phyloP scores from a whole-genome alignment of 2,797 vertebrate species.

The Artibeus jamaicensis region DNA sequence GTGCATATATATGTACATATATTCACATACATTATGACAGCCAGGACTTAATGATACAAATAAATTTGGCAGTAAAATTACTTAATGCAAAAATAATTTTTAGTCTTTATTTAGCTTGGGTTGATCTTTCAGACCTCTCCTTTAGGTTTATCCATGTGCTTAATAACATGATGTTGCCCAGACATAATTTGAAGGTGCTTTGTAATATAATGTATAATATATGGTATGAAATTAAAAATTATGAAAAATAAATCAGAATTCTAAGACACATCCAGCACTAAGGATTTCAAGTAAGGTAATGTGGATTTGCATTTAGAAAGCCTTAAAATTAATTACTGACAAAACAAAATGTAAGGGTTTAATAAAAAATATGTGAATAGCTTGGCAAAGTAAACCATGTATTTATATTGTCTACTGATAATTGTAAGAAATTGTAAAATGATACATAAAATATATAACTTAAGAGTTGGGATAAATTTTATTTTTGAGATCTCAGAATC shows the following conservation, averaged over 20 bases:
- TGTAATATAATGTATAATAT: not conserved
- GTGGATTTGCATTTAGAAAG: not conserved
- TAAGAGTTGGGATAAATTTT: not conserved
- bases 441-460: not conserved
- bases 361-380: not conserved
- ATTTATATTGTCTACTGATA: not conserved
- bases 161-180: not conserved
- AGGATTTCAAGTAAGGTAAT: not conserved
- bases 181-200: not conserved
- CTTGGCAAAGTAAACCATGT: not conserved
- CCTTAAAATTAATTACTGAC: not conserved
- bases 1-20: not conserved
- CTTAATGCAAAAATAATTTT: not conserved
- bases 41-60: not conserved
- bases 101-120: not conserved
- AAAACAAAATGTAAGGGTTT: not conserved
- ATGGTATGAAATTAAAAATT: not conserved
- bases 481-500: not conserved
- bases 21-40: not conserved
- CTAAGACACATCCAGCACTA: not conserved
- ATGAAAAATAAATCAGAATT: not conserved
- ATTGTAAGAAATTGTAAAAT: not conserved
- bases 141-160: not conserved
- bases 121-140: not conserved
- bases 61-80: not conserved